Percentiles rank a stretch among this genome's conserved stretches.
Evolutionary conservation across 2,888 invertebrate species (phyloP).

Genomic region (Petrolisthes cinctipes): DNA sequence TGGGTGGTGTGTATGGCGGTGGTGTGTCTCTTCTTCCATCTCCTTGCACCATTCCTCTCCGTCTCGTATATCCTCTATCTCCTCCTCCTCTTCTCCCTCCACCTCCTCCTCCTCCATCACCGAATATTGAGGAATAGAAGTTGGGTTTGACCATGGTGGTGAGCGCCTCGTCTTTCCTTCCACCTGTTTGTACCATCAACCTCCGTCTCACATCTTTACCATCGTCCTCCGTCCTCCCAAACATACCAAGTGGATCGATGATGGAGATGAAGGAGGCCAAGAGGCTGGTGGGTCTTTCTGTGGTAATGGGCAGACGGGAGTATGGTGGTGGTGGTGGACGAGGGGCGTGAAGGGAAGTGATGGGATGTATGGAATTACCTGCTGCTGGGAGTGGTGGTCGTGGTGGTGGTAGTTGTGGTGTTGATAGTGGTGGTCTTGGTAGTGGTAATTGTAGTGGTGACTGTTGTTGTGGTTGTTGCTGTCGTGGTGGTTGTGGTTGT

Average conservation of each 20-base stretch:
- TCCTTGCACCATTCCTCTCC: not conserved
- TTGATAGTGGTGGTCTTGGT: not conserved
- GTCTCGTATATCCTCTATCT: no score
- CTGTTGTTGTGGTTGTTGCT: no score
- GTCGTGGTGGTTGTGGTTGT: not conserved
- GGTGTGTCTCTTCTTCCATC: not conserved
- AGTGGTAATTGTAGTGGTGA: no score
- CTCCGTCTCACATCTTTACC: no score
- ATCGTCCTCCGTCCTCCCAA: not conserved
- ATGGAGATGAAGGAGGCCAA: constrained; percentile 14
- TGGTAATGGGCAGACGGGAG: not conserved
- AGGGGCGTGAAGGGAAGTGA: not conserved
- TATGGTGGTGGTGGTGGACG: not conserved
- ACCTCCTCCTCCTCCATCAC: no score
- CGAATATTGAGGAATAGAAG: no score
- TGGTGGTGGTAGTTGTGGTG: no score
- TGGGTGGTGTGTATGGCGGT: not conserved
- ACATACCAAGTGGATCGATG: constrained; percentile 37
- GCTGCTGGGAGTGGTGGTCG: not conserved
- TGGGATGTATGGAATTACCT: not conserved
- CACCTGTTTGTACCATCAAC: no score
- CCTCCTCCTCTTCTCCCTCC: no score
- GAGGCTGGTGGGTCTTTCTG: not conserved
- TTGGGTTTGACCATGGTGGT: not conserved
- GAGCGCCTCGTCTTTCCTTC: not conserved